phyloP scores from a whole-genome alignment of 2,888 invertebrate genomes.

The Lepidocyrtoides sp. region DNA sequence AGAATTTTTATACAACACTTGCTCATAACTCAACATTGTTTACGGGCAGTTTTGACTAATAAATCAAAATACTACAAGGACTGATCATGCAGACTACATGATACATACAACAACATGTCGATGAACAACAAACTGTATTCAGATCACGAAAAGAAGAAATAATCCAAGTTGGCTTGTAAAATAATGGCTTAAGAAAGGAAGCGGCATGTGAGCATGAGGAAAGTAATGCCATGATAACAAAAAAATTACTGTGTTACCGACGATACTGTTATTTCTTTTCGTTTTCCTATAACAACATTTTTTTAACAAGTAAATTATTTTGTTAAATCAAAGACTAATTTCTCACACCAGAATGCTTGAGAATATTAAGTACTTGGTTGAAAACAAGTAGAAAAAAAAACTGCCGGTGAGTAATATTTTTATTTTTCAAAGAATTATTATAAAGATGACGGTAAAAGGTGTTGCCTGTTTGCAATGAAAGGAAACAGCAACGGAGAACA shows the following conservation, averaged over 20 bases:
- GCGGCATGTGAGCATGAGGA: neutral
- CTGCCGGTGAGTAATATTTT: no score
- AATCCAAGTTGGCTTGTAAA: neutral
- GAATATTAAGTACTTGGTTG: neutral
- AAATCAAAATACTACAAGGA: conserved; percentile 41
- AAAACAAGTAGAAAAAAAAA: neutral
- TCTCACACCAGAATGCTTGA: no score
- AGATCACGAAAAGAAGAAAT: conserved; percentile 49
- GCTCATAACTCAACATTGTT: conserved; percentile 26
- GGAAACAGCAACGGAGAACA: conserved; percentile 20
- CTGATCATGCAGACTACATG: conserved; percentile 2
- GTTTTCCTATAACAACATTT: neutral
- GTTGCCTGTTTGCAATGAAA: conserved; percentile 59
- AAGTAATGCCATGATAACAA: neutral
- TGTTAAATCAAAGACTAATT: conserved; percentile 14
- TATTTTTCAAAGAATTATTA: no score
- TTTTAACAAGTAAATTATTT: neutral
- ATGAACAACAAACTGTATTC: conserved; percentile 18
- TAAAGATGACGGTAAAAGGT: conserved; percentile 36
- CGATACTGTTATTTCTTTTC: neutral
- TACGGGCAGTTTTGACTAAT: conserved; percentile 27
- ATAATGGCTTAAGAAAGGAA: neutral
- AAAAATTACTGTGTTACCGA: neutral
- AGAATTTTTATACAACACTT: conserved; percentile 14
- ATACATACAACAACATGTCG: neutral